Evolutionary conservation across 2,797 vertebrate genomes (phyloP).

Genomic region (Rhabdomys pumilio): DNA sequence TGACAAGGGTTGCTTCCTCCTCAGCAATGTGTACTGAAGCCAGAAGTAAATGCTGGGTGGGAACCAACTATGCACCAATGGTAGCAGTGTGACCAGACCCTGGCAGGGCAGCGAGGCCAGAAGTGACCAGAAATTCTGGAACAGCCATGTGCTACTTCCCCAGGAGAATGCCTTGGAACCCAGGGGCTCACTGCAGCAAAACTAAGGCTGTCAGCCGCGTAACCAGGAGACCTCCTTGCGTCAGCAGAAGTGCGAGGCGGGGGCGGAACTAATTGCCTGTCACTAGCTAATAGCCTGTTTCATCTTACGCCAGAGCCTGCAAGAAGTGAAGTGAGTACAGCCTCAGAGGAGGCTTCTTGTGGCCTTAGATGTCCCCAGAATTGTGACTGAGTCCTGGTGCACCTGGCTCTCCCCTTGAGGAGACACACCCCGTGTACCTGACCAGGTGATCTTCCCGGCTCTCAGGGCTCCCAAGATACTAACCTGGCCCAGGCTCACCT

Average conservation of each 20-base stretch:
- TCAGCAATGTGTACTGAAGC: background rate
- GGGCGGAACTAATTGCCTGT: background rate
- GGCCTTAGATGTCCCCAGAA: background rate
- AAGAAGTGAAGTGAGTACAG: fast-evolving
- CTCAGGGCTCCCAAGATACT: background rate
- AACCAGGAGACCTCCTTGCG: background rate
- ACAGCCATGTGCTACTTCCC: background rate
- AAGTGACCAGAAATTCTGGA: background rate
- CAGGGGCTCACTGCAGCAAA: background rate
- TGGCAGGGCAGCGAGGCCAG: background rate
- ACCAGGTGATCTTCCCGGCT: background rate
- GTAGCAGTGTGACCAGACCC: background rate
- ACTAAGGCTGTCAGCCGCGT: background rate
- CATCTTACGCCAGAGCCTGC: background rate
- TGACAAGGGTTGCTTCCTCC: background rate
- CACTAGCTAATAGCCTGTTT: background rate
- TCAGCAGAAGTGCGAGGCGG: background rate
- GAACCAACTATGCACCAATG: fast-evolving
- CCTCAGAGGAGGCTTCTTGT: fast-evolving
- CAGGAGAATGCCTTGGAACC: background rate
- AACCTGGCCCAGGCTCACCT: background rate
- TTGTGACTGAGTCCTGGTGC: fast-evolving
- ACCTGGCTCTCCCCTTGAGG: background rate
- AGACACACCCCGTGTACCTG: background rate
- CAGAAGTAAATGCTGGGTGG: fast-evolving